Evolutionary conservation across 2,113 vertebrate genomes (phyloP), one percentile per base, ranked within the genome.

Genomic region (Burhinus oedicnemus): DNA sequence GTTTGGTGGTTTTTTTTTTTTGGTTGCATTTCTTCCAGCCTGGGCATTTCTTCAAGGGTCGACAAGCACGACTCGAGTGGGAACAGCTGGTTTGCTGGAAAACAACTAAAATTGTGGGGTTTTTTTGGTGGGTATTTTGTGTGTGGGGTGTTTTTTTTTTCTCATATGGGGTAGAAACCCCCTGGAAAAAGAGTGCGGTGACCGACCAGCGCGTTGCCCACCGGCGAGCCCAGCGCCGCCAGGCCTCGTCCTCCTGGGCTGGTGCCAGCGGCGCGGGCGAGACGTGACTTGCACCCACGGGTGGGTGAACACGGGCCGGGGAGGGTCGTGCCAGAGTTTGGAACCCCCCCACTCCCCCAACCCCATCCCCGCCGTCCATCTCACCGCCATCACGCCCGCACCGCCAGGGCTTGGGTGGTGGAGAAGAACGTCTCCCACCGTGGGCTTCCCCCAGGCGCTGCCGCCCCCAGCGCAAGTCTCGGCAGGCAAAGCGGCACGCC

Each of bases 151-250:
- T 60, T 26, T 11, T 32, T 32, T 44, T 42, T 38, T 5, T 5
- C 75, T 49, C 8, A 1, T 38, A 57, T 61, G 0, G 0, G 32
- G 42, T 42, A 85, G 80, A 68, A 34, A 2, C 4, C 6, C 10
- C 54, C 21, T 7, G 40, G 29, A 44, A 83, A 66, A 54, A 26
- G 1, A 0, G 30, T 0, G 1, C 1, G 8, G 34, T 42, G 66
- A 60, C 40, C 7, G 44, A 49, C 10, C 29, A 22, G 44, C 0
- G 5, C 25, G 9, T 12, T 11, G 21, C 45, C 64, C 4, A 5
- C 32, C 0, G 7, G 20, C 1, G 8, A 57, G 38, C 42, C 0
- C 1, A 36, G 52, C 0, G 4, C 18, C 49, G 42, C 22, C 81
- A 22, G 62, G 55, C 29, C 32, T 36, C 4, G 0, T 54, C 79